Base-by-base conservation (phyloP, 2,797 vertebrate species). In the Melanotaenia trifasciata region DNA sequence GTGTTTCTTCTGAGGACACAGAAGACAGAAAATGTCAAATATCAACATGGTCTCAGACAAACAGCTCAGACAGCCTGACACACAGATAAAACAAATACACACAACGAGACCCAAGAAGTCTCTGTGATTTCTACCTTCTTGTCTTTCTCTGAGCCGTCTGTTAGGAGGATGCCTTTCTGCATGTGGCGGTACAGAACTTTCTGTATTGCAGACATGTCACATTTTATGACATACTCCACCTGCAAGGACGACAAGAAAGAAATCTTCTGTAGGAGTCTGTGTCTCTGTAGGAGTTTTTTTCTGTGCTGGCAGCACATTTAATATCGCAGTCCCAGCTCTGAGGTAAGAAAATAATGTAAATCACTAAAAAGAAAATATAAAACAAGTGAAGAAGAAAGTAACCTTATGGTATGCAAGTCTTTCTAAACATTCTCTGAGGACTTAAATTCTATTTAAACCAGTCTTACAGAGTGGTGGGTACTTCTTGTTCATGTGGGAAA, bases 211-310 rank as follows among this genome's bases (percentile, higher is more conserved):
- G 98, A 98, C 98, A 99, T 99, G 91, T 99, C 98, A 75, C 98
- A 99, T 79, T 99, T 99, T 78, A 99, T 94, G 78, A 99, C 98
- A 8, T 99, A 99, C 84, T 99, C 98, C 92, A 99, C 98, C 98
- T 99, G 87, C 20, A 43, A 16, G 40, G 64, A 75, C 1, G n/a
- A 80, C 32, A 61, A 0, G 30, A 12, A 65, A 36, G 0, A 35
- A 58, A 66, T 1, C 24, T 18, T 65, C 1, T 70, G 57, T 0
- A 45, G 63, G 30, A 73, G 6, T 20, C 11, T 0, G 12, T 38
- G 36, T 30, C 50, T 59, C 16, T 14, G 40, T 11, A 0, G 12
- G 28, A 4, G 18, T 63, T 11, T 45, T 1, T 38, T 60, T 36
- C 2, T 20, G 65, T 28, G 50, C 58, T 36, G 33, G 22, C 33